phyloP scores from a whole-genome alignment of 2,888 invertebrate species.

The Oxycera nigricornis region DNA sequence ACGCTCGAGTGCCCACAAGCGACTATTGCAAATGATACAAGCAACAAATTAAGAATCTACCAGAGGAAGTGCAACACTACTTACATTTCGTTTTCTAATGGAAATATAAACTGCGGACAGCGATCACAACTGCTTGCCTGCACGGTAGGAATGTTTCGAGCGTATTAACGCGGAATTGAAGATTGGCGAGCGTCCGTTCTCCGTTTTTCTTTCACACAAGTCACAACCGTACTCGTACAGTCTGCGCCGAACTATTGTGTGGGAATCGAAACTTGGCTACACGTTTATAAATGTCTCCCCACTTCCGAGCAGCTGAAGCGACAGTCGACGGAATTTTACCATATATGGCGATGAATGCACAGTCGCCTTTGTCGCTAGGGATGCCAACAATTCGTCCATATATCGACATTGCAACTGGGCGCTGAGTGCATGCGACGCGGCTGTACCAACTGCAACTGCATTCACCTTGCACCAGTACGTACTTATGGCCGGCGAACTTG shows the following conservation, averaged over 20 bases:
- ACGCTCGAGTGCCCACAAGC: too few species aligned
- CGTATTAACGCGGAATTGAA: neutral
- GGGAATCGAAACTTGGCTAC: slow-evolving; percentile 59
- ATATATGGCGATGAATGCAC: slow-evolving; percentile 59
- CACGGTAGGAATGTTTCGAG: neutral
- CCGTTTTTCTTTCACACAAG: neutral
- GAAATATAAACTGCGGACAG: neutral
- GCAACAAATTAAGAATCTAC: neutral
- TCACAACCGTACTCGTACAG: neutral
- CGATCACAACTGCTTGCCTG: neutral
- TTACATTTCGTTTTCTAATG: slow-evolving; percentile 26
- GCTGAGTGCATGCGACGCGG: neutral
- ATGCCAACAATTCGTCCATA: slow-evolving; percentile 1
- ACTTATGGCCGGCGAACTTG: too few species aligned
- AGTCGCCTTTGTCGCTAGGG: slow-evolving; percentile 15
- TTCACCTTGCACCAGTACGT: too few species aligned
- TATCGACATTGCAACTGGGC: neutral
- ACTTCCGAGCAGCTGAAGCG: slow-evolving; percentile 56
- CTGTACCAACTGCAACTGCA: neutral
- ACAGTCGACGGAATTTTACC: slow-evolving; percentile 59
- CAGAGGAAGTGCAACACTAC: slow-evolving; percentile 19
- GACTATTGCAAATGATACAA: too few species aligned
- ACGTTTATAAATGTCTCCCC: slow-evolving; percentile 60
- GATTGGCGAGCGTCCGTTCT: neutral
- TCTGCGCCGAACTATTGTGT: slow-evolving; percentile 58